Base-by-base conservation (phyloP, 2,797 vertebrate species). In the Trematomus bernacchii region DNA sequence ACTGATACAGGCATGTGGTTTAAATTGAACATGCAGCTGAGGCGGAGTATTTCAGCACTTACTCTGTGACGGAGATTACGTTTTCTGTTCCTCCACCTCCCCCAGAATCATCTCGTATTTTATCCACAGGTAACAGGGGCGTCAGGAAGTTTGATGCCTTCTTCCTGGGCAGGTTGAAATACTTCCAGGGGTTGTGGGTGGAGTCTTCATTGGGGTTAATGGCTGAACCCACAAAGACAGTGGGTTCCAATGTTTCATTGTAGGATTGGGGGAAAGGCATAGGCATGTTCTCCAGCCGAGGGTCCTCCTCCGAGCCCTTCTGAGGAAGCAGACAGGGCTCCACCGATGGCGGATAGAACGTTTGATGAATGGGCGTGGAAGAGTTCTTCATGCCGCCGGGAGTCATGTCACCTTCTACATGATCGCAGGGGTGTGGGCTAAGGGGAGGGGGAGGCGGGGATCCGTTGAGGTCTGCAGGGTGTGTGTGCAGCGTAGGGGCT, bases 401-500 rank as follows among this genome's bases (percentile, higher is more conserved):
- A 60, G 89, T 92, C 82, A 90, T 82, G 40, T 95, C 95, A 42
- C 96, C 96, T 54, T 99, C 98, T 8, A 87, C 90, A 1, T 95
- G 96, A 23, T 98, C 97, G 66, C 98, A 98, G 0, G 96, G 98
- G 82, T 99, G 98, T 4, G 98, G 98, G 92, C 98, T 99, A 73
- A 99, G 97, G 0, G 97, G 97, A 2, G 98, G 98, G 2, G 98
- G 98, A 65, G 96, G 97, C 11, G 98, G 98, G 0, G 98, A 99
- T 54, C 93, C 95, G 0, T 93, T 90, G 48, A 97, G 93, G 87
- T 98, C 98, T 4, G 95, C 85, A 0, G 93, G 66, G n/a, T 98
- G 98, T 27, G 93, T 89, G 86, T 97, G 98, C 88, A 99, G 93
- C 79, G 95, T 95, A 3, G 97, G 96, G 52, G 96, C 91, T 94